Evolutionary conservation across 2,797 vertebrate species (phyloP).

Genomic region (Vultur gryphus): DNA sequence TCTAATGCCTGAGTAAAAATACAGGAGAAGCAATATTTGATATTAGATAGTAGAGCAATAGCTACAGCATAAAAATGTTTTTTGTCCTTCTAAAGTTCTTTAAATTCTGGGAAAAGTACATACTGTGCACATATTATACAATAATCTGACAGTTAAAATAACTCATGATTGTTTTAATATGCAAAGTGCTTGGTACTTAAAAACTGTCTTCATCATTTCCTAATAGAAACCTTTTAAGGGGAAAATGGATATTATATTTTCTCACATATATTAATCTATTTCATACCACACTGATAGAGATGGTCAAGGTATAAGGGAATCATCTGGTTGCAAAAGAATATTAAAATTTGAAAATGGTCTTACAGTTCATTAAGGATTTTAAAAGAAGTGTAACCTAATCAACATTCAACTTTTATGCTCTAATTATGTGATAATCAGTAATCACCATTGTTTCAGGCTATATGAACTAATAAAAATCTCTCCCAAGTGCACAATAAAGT

Average conservation of each 20-base stretch:
- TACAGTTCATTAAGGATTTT: slow-evolving; percentile 12
- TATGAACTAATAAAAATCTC: slow-evolving; percentile 6
- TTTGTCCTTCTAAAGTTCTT: not conserved
- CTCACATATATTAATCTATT: not conserved
- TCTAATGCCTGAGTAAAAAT: not conserved
- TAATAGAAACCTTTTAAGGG: not conserved
- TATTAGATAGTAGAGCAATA: not conserved
- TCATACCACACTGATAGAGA: not conserved
- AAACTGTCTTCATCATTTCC: not conserved
- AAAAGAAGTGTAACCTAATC: slow-evolving; percentile 1
- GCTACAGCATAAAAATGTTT: not conserved
- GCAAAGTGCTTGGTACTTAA: not conserved
- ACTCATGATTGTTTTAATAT: not conserved
- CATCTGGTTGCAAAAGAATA: not conserved
- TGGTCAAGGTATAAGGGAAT: not conserved
- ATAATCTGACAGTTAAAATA: not conserved
- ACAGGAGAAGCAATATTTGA: not conserved
- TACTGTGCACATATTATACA: not conserved
- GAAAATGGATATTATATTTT: not conserved
- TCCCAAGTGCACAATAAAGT: not conserved
- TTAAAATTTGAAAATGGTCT: not conserved
- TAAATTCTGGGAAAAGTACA: not conserved
- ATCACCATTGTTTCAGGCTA: not conserved
- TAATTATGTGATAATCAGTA: slow-evolving; percentile 30
- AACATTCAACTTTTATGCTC: not conserved